These are phyloP conservation scores for Rhinoptilus africanus DNA, from an alignment of 2,113 vertebrate genomes.

Conservation along the genomic window DNA sequence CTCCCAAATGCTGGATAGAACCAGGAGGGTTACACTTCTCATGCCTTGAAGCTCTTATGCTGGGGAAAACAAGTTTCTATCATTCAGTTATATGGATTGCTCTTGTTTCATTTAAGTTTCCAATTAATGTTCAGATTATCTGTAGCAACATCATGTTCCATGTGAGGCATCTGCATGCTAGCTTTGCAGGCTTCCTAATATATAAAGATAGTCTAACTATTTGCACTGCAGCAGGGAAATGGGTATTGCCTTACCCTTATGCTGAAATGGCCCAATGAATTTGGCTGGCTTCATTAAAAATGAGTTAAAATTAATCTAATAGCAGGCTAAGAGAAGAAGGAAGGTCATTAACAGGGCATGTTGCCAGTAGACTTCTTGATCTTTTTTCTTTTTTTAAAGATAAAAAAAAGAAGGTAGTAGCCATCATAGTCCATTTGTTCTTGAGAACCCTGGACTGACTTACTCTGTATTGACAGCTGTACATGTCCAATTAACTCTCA, in stretches of 20 bases:
- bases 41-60: neutral
- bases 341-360: neutral
- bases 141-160: neutral
- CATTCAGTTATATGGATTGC: neutral
- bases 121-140: neutral
- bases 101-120: neutral
- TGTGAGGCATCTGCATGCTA: neutral
- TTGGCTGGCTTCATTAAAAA: neutral
- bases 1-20: neutral
- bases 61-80: neutral
- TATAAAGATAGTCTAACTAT: neutral
- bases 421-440: neutral
- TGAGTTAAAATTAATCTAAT: neutral
- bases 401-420: neutral
- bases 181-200: neutral
- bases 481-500: neutral
- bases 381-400: no score
- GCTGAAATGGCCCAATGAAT: neutral
- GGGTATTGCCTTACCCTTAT: neutral
- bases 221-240: neutral
- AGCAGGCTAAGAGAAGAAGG: neutral
- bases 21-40: neutral
- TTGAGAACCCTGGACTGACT: neutral
- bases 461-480: neutral
- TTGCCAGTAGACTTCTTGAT: neutral